These are phyloP conservation scores for Siphamia tubifer DNA, from an alignment of 2,113 vertebrate species.

Conservation along the genomic window DNA sequence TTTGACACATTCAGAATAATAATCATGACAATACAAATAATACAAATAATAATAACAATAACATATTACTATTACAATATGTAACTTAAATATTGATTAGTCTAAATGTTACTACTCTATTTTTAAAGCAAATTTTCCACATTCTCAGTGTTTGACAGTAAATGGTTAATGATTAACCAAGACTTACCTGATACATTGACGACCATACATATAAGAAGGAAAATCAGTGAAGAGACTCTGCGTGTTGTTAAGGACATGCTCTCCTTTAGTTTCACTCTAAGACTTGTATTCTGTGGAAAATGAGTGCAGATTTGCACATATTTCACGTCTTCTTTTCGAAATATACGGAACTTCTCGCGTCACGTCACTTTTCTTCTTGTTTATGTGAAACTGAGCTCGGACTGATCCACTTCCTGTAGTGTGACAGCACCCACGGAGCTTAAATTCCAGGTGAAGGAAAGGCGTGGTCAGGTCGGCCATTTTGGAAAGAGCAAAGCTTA, in stretches of 20 bases:
- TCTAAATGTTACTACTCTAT: too few relatives aligned
- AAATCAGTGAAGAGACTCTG: not conserved
- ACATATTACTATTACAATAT: not conserved
- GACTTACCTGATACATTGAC: slow-evolving; percentile 44
- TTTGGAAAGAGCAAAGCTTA: slow-evolving; percentile 11
- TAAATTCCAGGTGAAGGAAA: not conserved
- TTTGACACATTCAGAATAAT: too few relatives aligned
- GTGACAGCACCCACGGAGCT: not conserved
- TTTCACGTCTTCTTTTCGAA: not conserved
- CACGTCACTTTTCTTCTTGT: not conserved
- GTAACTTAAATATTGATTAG: not conserved
- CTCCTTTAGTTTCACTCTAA: not conserved
- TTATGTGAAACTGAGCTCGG: not conserved
- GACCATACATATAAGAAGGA: not conserved
- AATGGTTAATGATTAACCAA: not conserved
- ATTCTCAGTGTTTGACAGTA: not conserved
- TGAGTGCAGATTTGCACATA: not conserved
- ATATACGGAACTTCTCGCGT: not conserved
- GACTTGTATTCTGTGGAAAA: not conserved
- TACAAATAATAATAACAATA: not conserved
- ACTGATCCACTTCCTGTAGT: slow-evolving; percentile 31
- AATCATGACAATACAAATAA: not conserved
- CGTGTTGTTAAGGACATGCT: slow-evolving; percentile 21
- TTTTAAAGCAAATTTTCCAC: not conserved
- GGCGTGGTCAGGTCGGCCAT: slow-evolving; percentile 37